Evolutionary conservation across 1,140 invertebrate species (phyloP), one percentile per base, ranked within the genome.

Genomic region (Leptoteleia sp.): DNA sequence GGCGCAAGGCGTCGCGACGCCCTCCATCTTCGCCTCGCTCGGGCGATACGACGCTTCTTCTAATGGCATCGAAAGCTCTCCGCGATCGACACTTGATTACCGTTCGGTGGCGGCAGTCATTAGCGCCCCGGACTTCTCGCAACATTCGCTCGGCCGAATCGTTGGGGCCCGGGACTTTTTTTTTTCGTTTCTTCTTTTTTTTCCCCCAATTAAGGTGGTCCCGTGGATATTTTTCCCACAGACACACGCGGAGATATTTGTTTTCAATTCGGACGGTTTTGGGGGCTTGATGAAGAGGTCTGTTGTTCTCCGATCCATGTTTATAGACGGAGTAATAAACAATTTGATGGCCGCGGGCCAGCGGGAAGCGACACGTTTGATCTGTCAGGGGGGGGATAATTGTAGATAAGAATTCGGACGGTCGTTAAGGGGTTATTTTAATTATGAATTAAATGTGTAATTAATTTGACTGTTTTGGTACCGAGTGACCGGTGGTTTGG

Each of bases 1-100:
- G 86, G 81, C 59, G 79, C 78, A 82, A 88, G 76, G 79, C 85
- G 83, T 88, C 84, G 82, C 85, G 83, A 87, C 83, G 84, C 83
- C 84, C 81, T 84, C 85, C 79, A 77, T 78, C 82, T 76, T 81
- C 71, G 76, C 76, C 57, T 57, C 52, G 42, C 75, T 75, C 70
- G 22, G 38, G 27, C 76, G 55, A 76, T 70, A 75, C 67, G 61
- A 43, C 76, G 64, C 67, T 76, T 71, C 72, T 77, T 71, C 57
- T 72, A 62, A 79, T 76, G 76, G 68, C 76, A 82, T 79, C 80
- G 77, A 72, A 68, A 31, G 35, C 59, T 31, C 42, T 22, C 11
- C 35, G 57, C 64, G 43, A 81, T 76, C 72, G 73, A 73, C 64
- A 80, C 48, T 73, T 61, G 70, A 79, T 79, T 79, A 68, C 68